Conservation (phyloP, 2,888 invertebrate species). For the Eurytoma californica region DNA sequence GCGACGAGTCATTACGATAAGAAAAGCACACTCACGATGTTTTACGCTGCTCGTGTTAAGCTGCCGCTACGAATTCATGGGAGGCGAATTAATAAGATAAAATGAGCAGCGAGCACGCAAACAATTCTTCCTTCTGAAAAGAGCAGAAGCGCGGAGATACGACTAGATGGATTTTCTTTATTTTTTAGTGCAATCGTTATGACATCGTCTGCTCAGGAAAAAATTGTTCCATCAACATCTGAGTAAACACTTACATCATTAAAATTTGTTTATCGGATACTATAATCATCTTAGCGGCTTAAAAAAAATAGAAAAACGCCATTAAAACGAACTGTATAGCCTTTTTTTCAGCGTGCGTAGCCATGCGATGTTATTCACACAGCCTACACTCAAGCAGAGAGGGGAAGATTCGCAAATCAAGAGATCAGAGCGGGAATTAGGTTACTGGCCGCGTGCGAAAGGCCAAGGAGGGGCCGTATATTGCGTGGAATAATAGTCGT, state of each 20-base stretch:
- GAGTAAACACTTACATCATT: conserved; percentile 8
- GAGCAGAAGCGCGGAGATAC: not conserved
- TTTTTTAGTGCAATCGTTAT: not conserved
- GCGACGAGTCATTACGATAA: conserved; percentile 71
- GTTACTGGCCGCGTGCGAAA: conserved; percentile 24
- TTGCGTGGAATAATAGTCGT: conserved; percentile 59
- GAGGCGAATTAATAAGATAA: conserved; percentile 43
- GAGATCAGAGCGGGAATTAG: conserved; percentile 63
- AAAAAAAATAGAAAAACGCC: conserved; percentile 14
- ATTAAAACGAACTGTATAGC: not conserved
- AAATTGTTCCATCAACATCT: not conserved
- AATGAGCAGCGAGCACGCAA: conserved; percentile 27
- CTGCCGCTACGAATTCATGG: conserved; percentile 63
- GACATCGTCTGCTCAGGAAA: not conserved
- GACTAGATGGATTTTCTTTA: not conserved
- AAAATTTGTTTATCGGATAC: conserved; percentile 11
- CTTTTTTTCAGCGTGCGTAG: not conserved
- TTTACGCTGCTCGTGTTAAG: conserved; percentile 67
- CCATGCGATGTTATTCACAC: not conserved
- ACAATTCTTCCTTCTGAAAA: conserved; percentile 20
- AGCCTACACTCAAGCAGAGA: not conserved
- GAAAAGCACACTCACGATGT: conserved; percentile 73
- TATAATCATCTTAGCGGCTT: not conserved
- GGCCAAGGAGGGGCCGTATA: conserved; percentile 39
- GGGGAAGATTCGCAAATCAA: conserved; percentile 64